Percentiles rank a stretch among this genome's conserved stretches.
Conservation (phyloP, 2,113 vertebrate genomes). For the Zingel zingel region DNA sequence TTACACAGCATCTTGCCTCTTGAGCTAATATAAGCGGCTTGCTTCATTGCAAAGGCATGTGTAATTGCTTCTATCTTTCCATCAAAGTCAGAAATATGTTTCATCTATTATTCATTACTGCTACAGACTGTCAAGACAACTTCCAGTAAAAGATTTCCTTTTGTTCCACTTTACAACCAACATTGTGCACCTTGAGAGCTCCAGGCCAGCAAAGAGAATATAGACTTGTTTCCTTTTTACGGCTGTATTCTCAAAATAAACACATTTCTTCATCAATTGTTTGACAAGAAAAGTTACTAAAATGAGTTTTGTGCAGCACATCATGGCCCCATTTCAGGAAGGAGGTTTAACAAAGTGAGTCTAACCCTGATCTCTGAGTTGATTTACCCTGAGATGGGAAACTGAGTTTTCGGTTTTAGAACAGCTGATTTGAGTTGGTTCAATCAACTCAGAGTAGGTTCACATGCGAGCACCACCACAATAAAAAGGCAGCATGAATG, state of each 20-base stretch:
- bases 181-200: slow-evolving; percentile 6
- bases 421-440: no score
- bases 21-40: slow-evolving; percentile 28
- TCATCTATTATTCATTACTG: slow-evolving; percentile 59
- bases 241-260: not conserved
- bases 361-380: no score
- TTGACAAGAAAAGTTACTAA: no score
- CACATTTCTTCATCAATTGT: no score
- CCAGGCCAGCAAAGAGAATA: not conserved
- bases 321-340: no score
- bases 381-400: no score
- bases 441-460: no score
- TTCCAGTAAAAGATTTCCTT: slow-evolving; percentile 16
- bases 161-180: slow-evolving; percentile 21
- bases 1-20: not conserved
- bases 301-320: not conserved
- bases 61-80: slow-evolving; percentile 34
- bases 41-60: slow-evolving; percentile 17
- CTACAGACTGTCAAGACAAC: slow-evolving; percentile 32
- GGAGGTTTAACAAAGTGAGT: no score
- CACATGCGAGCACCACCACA: no score
- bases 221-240: not conserved
- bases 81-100: slow-evolving; percentile 43
- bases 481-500: no score
- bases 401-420: no score